A percentile compares a stretch with the other conserved stretches of the same genome.
Evolutionary conservation across 2,113 vertebrate genomes (phyloP).

Genomic region (Peromyscus maniculatus): DNA sequence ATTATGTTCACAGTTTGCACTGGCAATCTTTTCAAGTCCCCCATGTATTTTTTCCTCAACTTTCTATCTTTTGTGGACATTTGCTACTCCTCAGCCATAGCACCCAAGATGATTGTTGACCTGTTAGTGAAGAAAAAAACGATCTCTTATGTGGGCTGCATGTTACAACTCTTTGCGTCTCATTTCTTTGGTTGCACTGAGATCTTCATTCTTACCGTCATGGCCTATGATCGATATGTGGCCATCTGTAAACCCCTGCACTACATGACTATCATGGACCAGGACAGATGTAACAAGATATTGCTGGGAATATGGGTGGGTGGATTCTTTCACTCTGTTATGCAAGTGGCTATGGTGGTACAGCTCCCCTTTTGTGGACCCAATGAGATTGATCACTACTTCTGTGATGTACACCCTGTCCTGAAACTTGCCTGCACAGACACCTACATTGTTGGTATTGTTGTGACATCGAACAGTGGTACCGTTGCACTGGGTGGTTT

Average conservation of each 20-base stretch:
- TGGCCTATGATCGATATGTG: not conserved
- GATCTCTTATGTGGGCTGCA: constrained; percentile 66
- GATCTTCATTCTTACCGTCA: constrained; percentile 68
- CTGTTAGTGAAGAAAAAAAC: constrained; percentile 56
- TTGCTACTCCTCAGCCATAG: constrained; percentile 66
- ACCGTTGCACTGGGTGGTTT: not conserved
- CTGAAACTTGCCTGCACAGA: constrained; percentile 17
- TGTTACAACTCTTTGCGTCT: constrained; percentile 64
- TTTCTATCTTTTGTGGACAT: constrained; percentile 74
- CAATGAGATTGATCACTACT: constrained; percentile 11
- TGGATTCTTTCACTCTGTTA: not conserved
- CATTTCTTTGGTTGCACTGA: constrained; percentile 75
- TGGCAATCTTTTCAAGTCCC: constrained; percentile 57
- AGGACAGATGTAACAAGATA: not conserved
- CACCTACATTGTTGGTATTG: not conserved
- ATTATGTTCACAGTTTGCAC: constrained; percentile 60
- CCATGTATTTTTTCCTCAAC: constrained; percentile 75
- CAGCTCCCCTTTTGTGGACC: not conserved
- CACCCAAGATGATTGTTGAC: constrained; percentile 71
- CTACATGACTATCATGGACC: constrained; percentile 53
- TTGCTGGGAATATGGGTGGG: not conserved
- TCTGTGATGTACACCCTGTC: not conserved
- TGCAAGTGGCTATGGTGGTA: not conserved
- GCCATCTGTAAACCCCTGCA: constrained; percentile 19
- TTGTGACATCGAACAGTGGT: not conserved